Evolutionary conservation across 2,113 vertebrate genomes (phyloP), one percentile per base, ranked within the genome.

Genomic region (Alosa alosa): DNA sequence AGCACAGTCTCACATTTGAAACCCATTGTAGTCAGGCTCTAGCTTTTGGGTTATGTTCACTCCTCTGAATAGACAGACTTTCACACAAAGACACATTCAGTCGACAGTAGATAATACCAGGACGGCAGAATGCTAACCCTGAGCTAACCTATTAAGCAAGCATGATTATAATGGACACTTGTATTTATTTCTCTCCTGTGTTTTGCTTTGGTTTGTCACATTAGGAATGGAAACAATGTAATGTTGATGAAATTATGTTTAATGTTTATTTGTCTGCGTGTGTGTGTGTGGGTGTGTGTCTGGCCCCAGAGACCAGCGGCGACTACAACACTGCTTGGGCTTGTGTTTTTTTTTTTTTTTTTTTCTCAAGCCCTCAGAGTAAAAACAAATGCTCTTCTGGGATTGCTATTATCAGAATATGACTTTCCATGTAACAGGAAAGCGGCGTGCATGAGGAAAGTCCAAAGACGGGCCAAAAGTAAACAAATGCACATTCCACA

Each of bases 361-460:
- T 78, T 6, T 17, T 39, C 5, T 78, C 4, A 1, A 15, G 11
- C 25, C 72, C 15, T 39, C 36, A 4, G 72, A 78, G 64, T 78
- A 39, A 78, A 78, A 78, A 78, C 31, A 78, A 78, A 78, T 39
- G 72, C 72, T 78, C 11, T 31, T 36, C 39, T 39, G 15, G 50
- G 25, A 78, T 1, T 78, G 72, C 72, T 78, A 78, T 78, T 78
- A 78, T 78, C 31, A 78, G 72, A 78, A 36, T 39, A 78, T 78
- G 72, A 78, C n/a, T 64, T 10, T 78, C 31, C 72, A 39, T 41
- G 72, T 78, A 41, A 31, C 72, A 41, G 72, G 72, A 78, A 78
- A 4, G 64, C 64, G 25, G 36, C 41, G 36, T 78, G 72, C 72
- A 78, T 39, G 72, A 78, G 72, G 72, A 78, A 78, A 78, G 72